phyloP scores from a whole-genome alignment of 2,113 vertebrate genomes.

The Struthidea cinerea region DNA sequence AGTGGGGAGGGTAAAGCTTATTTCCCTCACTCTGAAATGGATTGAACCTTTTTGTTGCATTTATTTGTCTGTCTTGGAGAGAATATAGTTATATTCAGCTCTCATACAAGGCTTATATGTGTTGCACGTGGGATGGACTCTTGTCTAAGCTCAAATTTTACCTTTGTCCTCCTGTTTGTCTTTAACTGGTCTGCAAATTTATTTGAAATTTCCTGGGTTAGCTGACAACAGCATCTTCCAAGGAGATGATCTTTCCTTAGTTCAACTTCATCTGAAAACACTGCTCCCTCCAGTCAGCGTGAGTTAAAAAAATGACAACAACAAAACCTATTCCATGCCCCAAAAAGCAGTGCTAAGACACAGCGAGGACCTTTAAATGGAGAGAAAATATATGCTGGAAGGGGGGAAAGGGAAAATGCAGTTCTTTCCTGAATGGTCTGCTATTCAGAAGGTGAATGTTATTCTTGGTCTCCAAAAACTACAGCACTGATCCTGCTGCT shows the following conservation, averaged over 20 bases:
- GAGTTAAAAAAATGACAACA: background rate
- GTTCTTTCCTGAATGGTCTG: background rate
- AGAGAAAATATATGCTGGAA: background rate
- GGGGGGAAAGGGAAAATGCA: background rate
- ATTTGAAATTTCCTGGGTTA: background rate
- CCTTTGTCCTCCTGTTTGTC: background rate
- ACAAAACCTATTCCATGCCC: background rate
- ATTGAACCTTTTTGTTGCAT: background rate
- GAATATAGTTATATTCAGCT: background rate
- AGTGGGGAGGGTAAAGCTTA: background rate
- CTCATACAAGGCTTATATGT: background rate
- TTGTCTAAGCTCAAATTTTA: background rate
- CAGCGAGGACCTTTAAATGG: background rate
- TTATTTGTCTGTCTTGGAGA: background rate
- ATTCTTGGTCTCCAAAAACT: background rate
- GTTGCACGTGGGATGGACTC: background rate
- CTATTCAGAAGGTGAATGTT: background rate
- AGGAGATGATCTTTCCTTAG: background rate
- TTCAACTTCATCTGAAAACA: background rate
- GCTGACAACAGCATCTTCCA: background rate
- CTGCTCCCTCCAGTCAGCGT: background rate
- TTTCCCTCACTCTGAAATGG: background rate
- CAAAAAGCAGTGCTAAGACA: background rate
- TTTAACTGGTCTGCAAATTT: background rate
- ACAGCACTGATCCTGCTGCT: background rate